Percentiles rank a stretch among this genome's conserved stretches.
These are phyloP conservation scores for pig (Sus scrofa) DNA, from an alignment of 2,113 vertebrate species.

Conservation along the genomic window DNA sequence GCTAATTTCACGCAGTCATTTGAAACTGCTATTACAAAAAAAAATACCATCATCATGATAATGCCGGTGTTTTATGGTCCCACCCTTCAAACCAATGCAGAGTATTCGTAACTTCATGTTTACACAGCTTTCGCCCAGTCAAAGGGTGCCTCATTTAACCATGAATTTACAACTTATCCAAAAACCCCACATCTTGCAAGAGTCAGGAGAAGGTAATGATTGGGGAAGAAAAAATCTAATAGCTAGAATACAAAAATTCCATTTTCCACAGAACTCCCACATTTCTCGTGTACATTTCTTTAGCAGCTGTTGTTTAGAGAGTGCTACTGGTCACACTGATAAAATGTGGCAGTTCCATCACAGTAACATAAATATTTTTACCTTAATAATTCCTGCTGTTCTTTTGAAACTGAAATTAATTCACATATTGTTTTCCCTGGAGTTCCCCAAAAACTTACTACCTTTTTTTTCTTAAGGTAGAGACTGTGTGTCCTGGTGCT, in stretches of 20 bases:
- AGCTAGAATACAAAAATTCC: slow-evolving; percentile 55
- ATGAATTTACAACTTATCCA: slow-evolving; percentile 72
- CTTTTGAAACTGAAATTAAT: slow-evolving; percentile 63
- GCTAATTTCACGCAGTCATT: slow-evolving; percentile 76
- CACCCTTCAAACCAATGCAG: slow-evolving; percentile 74
- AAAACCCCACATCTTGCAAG: slow-evolving; percentile 73
- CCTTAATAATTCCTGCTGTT: slow-evolving; percentile 79
- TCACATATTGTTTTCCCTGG: slow-evolving; percentile 24
- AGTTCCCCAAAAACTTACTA: neutral
- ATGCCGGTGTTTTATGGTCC: slow-evolving; percentile 32
- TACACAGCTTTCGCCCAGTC: slow-evolving; percentile 71
- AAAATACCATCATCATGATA: slow-evolving; percentile 48
- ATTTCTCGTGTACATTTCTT: slow-evolving; percentile 65
- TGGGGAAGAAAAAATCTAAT: slow-evolving; percentile 56
- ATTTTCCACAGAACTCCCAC: slow-evolving; percentile 36
- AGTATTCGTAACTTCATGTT: slow-evolving; percentile 67
- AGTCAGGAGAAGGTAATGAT: slow-evolving; percentile 53
- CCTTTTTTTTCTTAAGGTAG: neutral
- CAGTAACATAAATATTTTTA: slow-evolving; percentile 80
- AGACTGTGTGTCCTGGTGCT: slow-evolving; percentile 13
- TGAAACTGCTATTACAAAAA: slow-evolving; percentile 69
- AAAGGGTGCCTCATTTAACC: slow-evolving; percentile 67
- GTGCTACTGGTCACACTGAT: slow-evolving; percentile 68
- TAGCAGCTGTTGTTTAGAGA: slow-evolving; percentile 82
- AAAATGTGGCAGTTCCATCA: slow-evolving; percentile 66